These are phyloP conservation scores for Addax nasomaculatus DNA, from an alignment of 2,113 vertebrate species.

Conservation along the genomic window DNA sequence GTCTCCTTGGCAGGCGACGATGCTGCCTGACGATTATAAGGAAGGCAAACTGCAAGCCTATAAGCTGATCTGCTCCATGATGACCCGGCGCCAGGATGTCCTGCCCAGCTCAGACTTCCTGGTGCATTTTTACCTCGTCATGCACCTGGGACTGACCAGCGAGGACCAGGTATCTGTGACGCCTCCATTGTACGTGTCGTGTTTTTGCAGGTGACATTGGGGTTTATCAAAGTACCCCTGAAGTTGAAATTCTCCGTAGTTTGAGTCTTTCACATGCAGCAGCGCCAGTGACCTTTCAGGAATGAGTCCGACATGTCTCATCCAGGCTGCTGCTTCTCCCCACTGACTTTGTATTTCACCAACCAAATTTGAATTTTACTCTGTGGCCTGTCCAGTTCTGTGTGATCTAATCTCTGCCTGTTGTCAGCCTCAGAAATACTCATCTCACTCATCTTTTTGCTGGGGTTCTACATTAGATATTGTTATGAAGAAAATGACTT, in stretches of 20 bases:
- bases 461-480: background rate
- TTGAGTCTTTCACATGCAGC: background rate
- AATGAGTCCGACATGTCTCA: background rate
- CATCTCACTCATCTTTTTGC: background rate
- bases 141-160: conserved; percentile 93
- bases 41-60: conserved; percentile 95
- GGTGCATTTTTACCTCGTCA: conserved; percentile 94
- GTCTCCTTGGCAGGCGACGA: conserved; percentile 86
- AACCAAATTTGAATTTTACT: background rate
- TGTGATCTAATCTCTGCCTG: background rate
- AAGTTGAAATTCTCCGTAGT: background rate
- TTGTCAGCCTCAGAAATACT: background rate
- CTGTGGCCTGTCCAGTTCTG: background rate
- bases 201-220: background rate
- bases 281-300: background rate
- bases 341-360: background rate
- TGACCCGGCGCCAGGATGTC: conserved; percentile 96
- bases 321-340: background rate
- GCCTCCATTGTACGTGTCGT: background rate
- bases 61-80: conserved; percentile 96
- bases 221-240: background rate
- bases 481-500: background rate
- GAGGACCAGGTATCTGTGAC: conserved; percentile 89
- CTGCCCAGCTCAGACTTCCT: conserved; percentile 95
- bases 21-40: conserved; percentile 91